Evolutionary conservation across 2,797 vertebrate genomes (phyloP).

Genomic region (Tokudaia tokunoshimensis): DNA sequence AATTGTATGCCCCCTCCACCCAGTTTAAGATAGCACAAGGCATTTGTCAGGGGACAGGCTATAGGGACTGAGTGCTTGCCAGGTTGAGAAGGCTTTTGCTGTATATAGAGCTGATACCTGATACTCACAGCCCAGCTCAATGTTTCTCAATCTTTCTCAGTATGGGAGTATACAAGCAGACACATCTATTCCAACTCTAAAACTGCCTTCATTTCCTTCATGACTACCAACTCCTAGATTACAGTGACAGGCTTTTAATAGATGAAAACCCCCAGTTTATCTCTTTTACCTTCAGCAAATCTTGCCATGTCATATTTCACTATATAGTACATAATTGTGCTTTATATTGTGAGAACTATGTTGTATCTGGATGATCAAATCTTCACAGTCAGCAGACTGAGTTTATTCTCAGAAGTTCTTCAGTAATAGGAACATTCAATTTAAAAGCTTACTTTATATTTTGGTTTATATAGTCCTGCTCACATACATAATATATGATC

Average conservation of each 20-base stretch:
- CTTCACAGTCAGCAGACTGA: slow-evolving; percentile 46
- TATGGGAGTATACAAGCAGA: neutral
- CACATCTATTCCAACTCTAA: neutral
- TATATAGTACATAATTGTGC: neutral
- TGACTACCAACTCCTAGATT: slow-evolving; percentile 16
- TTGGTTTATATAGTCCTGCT: slow-evolving; percentile 57
- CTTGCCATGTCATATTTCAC: neutral
- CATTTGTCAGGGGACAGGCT: neutral
- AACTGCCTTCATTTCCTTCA: neutral
- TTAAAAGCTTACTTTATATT: slow-evolving; percentile 58
- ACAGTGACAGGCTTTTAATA: neutral
- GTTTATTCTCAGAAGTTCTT: slow-evolving; percentile 65
- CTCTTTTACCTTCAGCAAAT: slow-evolving; percentile 46
- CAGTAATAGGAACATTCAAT: slow-evolving; percentile 46
- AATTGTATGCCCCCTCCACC: neutral
- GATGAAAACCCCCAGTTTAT: neutral
- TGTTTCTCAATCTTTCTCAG: neutral
- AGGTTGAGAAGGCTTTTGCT: neutral
- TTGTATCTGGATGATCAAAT: slow-evolving; percentile 45
- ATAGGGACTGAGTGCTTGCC: neutral
- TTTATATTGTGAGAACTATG: slow-evolving; percentile 16
- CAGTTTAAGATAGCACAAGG: neutral
- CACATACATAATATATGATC: slow-evolving; percentile 70
- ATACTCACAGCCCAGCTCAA: neutral
- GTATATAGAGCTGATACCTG: neutral